Evolutionary conservation across 2,797 vertebrate species (phyloP), one percentile per base, ranked within the genome.

Genomic region (Clarias platycephalus): DNA sequence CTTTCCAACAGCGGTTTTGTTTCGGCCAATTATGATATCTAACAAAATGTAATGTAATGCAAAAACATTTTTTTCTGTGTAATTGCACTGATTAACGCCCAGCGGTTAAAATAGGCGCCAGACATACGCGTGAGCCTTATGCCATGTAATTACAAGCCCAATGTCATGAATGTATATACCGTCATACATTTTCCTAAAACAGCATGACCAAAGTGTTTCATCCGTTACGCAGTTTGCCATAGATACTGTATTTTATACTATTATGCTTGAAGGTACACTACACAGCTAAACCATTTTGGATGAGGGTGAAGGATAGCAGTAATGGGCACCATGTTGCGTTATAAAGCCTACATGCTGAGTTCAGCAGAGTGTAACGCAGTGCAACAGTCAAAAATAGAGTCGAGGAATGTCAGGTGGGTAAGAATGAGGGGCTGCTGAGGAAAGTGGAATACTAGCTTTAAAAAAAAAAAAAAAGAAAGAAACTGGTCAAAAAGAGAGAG

Each of bases 351-450:
- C 71, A 26, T 80, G 58, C 24, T 58, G 55, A 57, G 76, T n/a
- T 87, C 85, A 86, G 76, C 26, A 87, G 79, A 80, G n/a, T 77
- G 79, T 55, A 86, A 63, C 64, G 63, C 57, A 70, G 53, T 34
- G 15, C 70, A 76, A 28, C 49, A 44, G 40, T 78, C 83, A 20
- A 81, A 86, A 85, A 87, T 66, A 82, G 72, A 83, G 81, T 8
- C 2, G 15, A 80, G 77, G 80, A 86, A 88, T 83, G 76, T 66
- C 44, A 10, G 68, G 76, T 66, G 74, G 53, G 86, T 44, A 40
- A 82, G 53, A 77, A 70, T 2, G 26, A 79, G 72, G 53, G 62
- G 67, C 57, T 85, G 68, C 85, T 81, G 26, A 77, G 81, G 9
- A 72, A 80, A 58, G 83, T 81, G 81, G 78, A 86, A 80, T 71